A percentile compares a stretch with the other conserved stretches of the same genome.
phyloP scores from a whole-genome alignment of 2,113 vertebrate genomes.

The Oplegnathus fasciatus region DNA sequence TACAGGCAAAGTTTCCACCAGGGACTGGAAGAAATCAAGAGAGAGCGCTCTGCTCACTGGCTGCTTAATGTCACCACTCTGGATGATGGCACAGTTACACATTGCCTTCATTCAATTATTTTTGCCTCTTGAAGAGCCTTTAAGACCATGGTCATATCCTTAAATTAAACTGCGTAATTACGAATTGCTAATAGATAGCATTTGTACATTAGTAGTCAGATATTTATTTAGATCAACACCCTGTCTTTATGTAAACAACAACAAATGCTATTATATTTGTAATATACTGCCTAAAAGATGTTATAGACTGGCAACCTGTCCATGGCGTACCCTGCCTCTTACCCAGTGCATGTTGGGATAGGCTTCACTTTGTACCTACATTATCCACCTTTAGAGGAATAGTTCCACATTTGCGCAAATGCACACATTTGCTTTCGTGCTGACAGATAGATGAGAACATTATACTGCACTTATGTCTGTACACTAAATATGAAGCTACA shows the following conservation, averaged over 20 bases:
- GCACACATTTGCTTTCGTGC: no score
- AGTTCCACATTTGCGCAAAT: background rate
- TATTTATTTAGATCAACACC: background rate
- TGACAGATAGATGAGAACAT: no score
- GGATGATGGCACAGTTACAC: conserved; percentile 27
- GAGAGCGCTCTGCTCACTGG: conserved; percentile 5
- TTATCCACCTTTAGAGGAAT: background rate
- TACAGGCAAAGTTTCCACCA: conserved; percentile 23
- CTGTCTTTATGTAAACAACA: background rate
- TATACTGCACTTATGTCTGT: background rate
- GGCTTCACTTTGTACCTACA: background rate
- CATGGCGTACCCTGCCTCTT: background rate
- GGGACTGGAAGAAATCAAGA: conserved; percentile 32
- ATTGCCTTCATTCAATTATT: conserved; percentile 20
- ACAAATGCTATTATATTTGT: background rate
- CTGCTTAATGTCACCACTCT: conserved; percentile 18
- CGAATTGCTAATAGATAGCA: background rate
- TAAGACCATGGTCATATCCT: background rate
- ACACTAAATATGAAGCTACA: background rate
- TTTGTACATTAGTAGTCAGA: background rate
- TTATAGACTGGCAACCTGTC: background rate
- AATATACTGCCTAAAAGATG: background rate
- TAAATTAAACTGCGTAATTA: background rate
- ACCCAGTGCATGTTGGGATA: background rate
- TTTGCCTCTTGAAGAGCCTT: background rate